Base-by-base conservation (phyloP, 2,888 invertebrate species). In the Micoletzkya japonica region DNA sequence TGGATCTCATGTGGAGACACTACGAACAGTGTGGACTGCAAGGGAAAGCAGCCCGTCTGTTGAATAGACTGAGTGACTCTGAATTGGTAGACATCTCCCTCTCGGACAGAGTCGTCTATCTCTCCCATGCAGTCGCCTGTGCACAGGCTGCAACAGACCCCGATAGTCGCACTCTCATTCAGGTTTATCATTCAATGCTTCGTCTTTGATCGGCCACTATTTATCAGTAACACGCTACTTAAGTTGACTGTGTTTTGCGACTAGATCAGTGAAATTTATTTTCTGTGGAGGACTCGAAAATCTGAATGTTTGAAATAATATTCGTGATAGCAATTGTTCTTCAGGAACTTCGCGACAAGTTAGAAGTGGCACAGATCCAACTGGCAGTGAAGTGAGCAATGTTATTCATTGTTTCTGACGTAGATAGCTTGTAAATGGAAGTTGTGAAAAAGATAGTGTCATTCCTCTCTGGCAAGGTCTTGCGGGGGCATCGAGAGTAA, bases 101-200 rank as follows among this genome's bases (percentile, higher is more conserved):
- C 54, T 88, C 90, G 32, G 91, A 93, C 86, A 90, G 97, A 75
- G 90, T 95, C 78, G 91, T 93, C 81, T 95, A 95, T 88, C 88
- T 98, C 83, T 93, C 94, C 0, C 90, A 94, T 79, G 95, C 96
- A 49, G 92, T 95, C 74, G 92, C 96, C 89, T 95, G 95, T 87
- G 92, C 95, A 90, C 91, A 95, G 72, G 94, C 94, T 81, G 86
- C 86, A 4, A 74, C 74, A 17, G 80, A 79, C 39, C 37, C 26
- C n/a, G 56, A 56, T 56, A 56, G 56, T 37, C 30, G 66, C 36
- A 28, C 36, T 73, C 28, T 56, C 2, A 54, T 66, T 26, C 36
- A 56, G 52, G 64, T 49, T n/a, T 7, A 26, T 24, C 24, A 24
- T 56, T 44, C n/a, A 44, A 44, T n/a, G 14, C 49, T 44, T 17